Evolutionary conservation across 2,113 vertebrate genomes (phyloP).

Genomic region (Orthonyx spaldingii): DNA sequence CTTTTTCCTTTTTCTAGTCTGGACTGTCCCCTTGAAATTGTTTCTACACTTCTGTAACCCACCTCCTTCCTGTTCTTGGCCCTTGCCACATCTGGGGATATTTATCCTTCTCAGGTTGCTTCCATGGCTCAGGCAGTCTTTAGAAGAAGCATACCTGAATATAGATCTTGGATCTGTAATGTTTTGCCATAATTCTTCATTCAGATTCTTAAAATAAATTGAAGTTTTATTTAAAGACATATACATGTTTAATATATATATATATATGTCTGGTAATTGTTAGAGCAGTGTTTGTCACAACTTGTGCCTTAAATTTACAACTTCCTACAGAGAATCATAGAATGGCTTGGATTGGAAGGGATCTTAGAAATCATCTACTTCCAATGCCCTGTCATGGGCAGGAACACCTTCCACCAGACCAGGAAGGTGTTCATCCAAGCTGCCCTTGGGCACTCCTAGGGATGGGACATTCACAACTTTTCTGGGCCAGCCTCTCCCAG

Average conservation of each 20-base stretch:
- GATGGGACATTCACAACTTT: too few relatives aligned
- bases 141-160: not conserved
- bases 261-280: not conserved
- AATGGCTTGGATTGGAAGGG: not conserved
- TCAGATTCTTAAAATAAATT: not conserved
- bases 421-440: not conserved
- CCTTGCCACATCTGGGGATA: not conserved
- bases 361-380: not conserved
- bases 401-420: not conserved
- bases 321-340: not conserved
- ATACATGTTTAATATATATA: not conserved
- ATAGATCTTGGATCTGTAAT: not conserved
- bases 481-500: not conserved
- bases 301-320: not conserved
- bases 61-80: not conserved
- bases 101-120: not conserved
- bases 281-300: not conserved
- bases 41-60: not conserved
- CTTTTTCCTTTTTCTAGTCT: not conserved
- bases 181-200: not conserved
- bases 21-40: not conserved
- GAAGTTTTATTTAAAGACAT: not conserved
- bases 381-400: too few relatives aligned
- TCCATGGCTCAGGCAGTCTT: not conserved
- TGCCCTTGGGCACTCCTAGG: not conserved